Evolutionary conservation across 30 jellyfish, hydroid and myxozoan genomes (phyloP).

Genomic region (Turritopsis rubra): DNA sequence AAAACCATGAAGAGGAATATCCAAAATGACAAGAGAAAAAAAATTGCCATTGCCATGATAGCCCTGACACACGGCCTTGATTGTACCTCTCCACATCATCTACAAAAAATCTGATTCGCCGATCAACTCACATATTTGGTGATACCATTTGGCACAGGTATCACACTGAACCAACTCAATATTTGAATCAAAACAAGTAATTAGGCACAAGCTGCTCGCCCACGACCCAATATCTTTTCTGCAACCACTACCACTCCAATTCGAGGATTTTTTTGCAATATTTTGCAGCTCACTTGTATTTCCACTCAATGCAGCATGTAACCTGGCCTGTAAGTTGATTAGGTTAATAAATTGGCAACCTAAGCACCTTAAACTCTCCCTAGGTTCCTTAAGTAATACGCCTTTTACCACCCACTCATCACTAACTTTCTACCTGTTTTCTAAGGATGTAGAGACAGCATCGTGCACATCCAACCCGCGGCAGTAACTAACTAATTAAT

Average conservation of each 20-base stretch:
- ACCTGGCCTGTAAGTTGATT: too few relatives aligned
- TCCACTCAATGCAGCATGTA: too few relatives aligned
- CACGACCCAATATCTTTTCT: too few relatives aligned
- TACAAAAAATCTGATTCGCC: not conserved
- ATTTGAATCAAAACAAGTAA: not conserved
- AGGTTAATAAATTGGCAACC: too few relatives aligned
- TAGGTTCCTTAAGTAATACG: not conserved
- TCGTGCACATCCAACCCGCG: constrained; percentile 6
- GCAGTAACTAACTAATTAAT: not conserved
- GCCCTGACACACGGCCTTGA: not conserved
- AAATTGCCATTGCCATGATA: not conserved
- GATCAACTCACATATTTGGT: not conserved
- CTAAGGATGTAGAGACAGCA: not conserved
- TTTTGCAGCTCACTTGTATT: too few relatives aligned
- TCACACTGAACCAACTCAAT: not conserved
- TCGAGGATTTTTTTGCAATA: not conserved
- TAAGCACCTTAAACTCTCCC: too few relatives aligned
- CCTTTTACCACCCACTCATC: not conserved
- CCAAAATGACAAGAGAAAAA: too few relatives aligned
- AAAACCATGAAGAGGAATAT: too few relatives aligned
- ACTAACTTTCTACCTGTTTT: not conserved
- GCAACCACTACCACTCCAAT: not conserved
- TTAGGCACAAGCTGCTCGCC: not conserved
- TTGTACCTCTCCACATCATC: not conserved
- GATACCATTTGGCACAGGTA: not conserved